These are phyloP conservation scores for Mixornis gularis DNA, from an alignment of 2,113 vertebrate genomes.

Conservation along the genomic window DNA sequence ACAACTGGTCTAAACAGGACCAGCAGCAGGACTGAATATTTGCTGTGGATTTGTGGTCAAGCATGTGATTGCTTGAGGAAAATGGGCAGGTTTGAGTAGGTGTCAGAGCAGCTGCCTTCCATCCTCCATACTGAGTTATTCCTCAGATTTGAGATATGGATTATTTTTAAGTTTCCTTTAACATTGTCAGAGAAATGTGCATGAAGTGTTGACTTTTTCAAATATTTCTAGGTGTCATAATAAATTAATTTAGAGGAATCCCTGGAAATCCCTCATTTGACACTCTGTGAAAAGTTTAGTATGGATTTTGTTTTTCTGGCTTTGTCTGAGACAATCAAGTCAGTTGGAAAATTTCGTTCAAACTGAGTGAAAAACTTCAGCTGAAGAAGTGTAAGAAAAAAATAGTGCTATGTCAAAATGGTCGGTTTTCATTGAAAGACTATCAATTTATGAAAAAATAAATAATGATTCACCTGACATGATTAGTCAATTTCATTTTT, in stretches of 20 bases:
- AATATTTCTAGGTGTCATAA: background rate
- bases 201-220: background rate
- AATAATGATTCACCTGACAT: background rate
- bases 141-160: background rate
- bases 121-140: background rate
- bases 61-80: rapidly evolving
- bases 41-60: background rate
- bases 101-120: background rate
- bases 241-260: background rate
- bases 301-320: background rate
- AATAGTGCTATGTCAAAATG: background rate
- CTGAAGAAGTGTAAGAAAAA: background rate
- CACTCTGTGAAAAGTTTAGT: background rate
- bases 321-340: background rate
- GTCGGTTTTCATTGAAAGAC: background rate
- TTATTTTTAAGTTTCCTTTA: background rate
- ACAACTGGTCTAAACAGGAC: background rate
- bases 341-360: background rate
- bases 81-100: background rate
- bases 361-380: background rate
- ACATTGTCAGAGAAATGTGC: background rate
- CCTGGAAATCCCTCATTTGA: background rate
- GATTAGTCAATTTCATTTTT: background rate
- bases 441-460: background rate
- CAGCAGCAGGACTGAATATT: background rate